Conservation (phyloP, 2,888 invertebrate genomes). For the Muschampia plurimacula region DNA sequence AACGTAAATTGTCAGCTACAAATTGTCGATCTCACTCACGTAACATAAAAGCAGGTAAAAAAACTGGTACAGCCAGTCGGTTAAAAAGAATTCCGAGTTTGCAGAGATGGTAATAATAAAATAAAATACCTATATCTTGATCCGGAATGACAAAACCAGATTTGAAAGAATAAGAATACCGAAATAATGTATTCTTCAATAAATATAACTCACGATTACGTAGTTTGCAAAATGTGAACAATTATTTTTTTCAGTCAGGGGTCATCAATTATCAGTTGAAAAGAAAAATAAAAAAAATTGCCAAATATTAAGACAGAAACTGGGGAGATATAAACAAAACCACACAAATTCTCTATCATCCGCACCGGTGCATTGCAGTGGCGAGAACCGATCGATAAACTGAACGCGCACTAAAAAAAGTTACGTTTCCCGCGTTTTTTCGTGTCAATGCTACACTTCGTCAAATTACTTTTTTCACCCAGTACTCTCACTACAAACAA, state of each 20-base stretch:
- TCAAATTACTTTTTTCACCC: slow-evolving; percentile 23
- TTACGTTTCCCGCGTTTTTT: slow-evolving; percentile 69
- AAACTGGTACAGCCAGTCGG: slow-evolving; percentile 73
- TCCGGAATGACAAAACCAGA: slow-evolving; percentile 8
- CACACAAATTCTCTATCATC: slow-evolving; percentile 60
- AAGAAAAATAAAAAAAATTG: neutral
- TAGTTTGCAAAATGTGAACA: too few species aligned
- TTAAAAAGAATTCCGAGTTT: slow-evolving; percentile 64
- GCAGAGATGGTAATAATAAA: slow-evolving; percentile 45
- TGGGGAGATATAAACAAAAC: slow-evolving; percentile 68
- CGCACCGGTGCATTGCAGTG: slow-evolving; percentile 70
- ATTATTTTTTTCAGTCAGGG: too few species aligned
- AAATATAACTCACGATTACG: neutral
- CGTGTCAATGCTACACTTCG: slow-evolving; percentile 48
- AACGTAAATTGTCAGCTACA: slow-evolving; percentile 36
- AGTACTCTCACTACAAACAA: slow-evolving; percentile 37
- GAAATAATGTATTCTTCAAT: neutral
- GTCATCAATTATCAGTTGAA: neutral
- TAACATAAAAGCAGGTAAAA: slow-evolving; percentile 48
- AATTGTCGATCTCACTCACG: slow-evolving; percentile 49
- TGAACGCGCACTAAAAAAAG: slow-evolving; percentile 57
- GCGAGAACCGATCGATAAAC: slow-evolving; percentile 71
- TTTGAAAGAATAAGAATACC: neutral
- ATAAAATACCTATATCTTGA: slow-evolving; percentile 40
- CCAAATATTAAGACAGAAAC: slow-evolving; percentile 40